Base-by-base conservation (phyloP, 2,888 invertebrate genomes). In the Drosophila neutralis region DNA sequence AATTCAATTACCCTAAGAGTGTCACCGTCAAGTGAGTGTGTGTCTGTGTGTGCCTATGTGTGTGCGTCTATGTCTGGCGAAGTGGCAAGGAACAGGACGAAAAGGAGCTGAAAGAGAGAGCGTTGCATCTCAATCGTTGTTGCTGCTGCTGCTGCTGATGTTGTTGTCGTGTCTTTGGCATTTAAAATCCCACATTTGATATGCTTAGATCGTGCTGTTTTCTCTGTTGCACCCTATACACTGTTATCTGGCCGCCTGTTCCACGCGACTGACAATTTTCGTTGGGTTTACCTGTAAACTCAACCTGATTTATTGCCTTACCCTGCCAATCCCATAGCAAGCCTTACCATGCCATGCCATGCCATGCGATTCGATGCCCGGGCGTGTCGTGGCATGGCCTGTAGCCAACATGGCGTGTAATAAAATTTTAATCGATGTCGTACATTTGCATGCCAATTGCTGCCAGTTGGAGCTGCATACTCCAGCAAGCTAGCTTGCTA, bases 1-100 rank as follows among this genome's bases (percentile, higher is more conserved):
- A 91, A 92, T 91, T 91, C 92, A 91, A 91, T 91, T 91, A 90
- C 82, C 87, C 84, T 92, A 90, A 92, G 89, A 91, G 89, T 88
- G 82, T 88, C 90, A 78, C 77, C 80, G 76, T 88, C 86, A 83
- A 87, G 89, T 42, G 42, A 27, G 38, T 38, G 56, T 42, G 35
- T 27, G 18, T 85, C 82, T 82, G 78, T 82, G 49, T 35, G 4
- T 29, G 27, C 27, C 10, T 3, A 2, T 89, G 80, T 80, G 80
- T 90, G 42, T 21, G 57, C 8, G 45, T 45, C 24, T 42, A 21
- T 88, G 86, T 83, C 87, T 90, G 49, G 63, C 54, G 24, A 60
- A 38, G 60, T 29, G 51, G 62, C 52, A n/a, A 54, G 45, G 27
- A 48, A 27, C 33, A 54, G 38, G 52, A 48, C 40, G 24, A 48